Evolutionary conservation across 1,140 invertebrate genomes (phyloP).

Genomic region (Carposina sasakii): DNA sequence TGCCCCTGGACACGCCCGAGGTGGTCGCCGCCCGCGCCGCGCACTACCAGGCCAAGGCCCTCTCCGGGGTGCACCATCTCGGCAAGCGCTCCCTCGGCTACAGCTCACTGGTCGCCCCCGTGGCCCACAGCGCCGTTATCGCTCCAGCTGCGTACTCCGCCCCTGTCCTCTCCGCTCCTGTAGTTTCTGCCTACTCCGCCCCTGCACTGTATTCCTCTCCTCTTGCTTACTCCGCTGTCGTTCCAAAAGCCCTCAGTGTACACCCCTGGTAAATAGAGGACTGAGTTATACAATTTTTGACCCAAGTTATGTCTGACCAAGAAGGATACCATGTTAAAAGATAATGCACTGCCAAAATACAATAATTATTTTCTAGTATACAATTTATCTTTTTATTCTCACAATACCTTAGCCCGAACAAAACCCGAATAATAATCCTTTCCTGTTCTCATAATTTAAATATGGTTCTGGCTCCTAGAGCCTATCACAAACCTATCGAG

Average conservation of each 20-base stretch:
- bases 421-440: no score
- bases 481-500: no score
- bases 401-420: conserved; percentile 28
- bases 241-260: conserved; percentile 44
- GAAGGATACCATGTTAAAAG: conserved; percentile 13
- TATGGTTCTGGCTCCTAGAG: no score
- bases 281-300: conserved; percentile 6
- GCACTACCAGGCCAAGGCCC: conserved; percentile 58
- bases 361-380: conserved; percentile 17
- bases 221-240: conserved; percentile 31
- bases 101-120: conserved; percentile 48
- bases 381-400: conserved; percentile 8
- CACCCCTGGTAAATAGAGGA: conserved; percentile 48
- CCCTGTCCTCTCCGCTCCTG: conserved; percentile 23
- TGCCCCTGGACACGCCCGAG: conserved; percentile 64
- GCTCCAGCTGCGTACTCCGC: conserved; percentile 35
- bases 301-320: conserved; percentile 16
- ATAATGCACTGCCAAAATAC: conserved; percentile 41
- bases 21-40: conserved; percentile 66
- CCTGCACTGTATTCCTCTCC: conserved; percentile 23
- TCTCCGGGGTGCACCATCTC: conserved; percentile 52
- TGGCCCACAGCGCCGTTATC: conserved; percentile 31
- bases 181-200: conserved; percentile 31
- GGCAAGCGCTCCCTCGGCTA: conserved; percentile 52
- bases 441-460: no score